These are phyloP conservation scores for Tenodera sinensis DNA, from an alignment of 2,888 invertebrate genomes.

Conservation along the genomic window DNA sequence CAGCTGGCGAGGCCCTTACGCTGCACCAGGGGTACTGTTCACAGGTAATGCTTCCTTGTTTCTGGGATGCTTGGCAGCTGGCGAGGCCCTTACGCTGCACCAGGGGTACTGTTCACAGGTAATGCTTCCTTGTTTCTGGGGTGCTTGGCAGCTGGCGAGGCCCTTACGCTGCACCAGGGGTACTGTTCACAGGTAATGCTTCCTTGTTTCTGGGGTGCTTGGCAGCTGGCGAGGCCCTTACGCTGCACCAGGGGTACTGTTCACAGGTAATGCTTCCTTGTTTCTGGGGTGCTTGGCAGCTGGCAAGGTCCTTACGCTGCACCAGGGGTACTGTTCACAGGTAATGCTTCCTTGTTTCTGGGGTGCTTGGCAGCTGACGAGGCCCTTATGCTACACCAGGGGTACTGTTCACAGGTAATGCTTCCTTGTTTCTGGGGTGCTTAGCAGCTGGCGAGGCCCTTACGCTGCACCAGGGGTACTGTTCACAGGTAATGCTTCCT, in stretches of 20 bases:
- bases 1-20: background rate
- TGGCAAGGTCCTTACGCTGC: background rate
- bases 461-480: background rate
- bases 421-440: no score
- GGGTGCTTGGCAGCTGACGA: conserved; percentile 31
- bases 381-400: background rate
- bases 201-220: conserved; percentile 37
- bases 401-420: background rate
- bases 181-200: conserved; percentile 33
- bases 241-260: background rate
- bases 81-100: background rate
- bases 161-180: background rate
- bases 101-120: conserved; percentile 7
- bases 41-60: background rate
- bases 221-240: background rate
- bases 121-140: no score
- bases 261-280: background rate
- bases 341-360: conserved; percentile 37
- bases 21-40: background rate
- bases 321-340: conserved; percentile 1
- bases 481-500: background rate
- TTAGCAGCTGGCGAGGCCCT: background rate
- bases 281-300: no score
- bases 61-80: no score
- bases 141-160: background rate